These are phyloP conservation scores for Plectus sambesii DNA, from an alignment of 1,140 invertebrate species.

Conservation along the genomic window DNA sequence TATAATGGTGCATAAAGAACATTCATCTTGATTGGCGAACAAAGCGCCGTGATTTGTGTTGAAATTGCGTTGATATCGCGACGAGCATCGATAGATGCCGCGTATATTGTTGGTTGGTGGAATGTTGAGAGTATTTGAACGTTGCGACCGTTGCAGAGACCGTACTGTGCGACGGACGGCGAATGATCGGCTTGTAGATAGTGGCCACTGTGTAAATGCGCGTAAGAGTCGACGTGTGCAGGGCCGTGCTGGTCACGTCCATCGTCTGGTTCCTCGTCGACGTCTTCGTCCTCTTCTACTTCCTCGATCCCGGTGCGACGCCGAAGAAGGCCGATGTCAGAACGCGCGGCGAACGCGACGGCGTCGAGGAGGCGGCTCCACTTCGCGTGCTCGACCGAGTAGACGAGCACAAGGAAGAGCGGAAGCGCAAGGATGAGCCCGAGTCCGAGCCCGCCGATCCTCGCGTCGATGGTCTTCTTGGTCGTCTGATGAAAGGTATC, in stretches of 20 bases:
- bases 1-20: too few species aligned
- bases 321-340: too few species aligned
- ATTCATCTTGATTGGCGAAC: too few species aligned
- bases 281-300: constrained; percentile 28
- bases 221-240: constrained; percentile 13
- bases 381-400: neutral
- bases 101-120: too few species aligned
- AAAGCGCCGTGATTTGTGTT: too few species aligned
- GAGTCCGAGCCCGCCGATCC: constrained; percentile 5
- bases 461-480: constrained; percentile 12
- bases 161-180: neutral
- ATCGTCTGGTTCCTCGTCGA: constrained; percentile 25
- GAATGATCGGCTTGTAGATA: too few species aligned
- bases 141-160: neutral
- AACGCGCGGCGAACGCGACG: too few species aligned
- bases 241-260: constrained; percentile 23
- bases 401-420: constrained; percentile 2
- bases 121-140: too few species aligned
- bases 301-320: constrained; percentile 14
- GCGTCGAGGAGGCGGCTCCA: neutral
- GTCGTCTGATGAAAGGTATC: constrained; percentile 15
- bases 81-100: too few species aligned
- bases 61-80: too few species aligned
- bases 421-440: neutral
- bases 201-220: too few species aligned